These are phyloP conservation scores for Xerus rutilus DNA, from an alignment of 2,797 vertebrate species.

Conservation along the genomic window DNA sequence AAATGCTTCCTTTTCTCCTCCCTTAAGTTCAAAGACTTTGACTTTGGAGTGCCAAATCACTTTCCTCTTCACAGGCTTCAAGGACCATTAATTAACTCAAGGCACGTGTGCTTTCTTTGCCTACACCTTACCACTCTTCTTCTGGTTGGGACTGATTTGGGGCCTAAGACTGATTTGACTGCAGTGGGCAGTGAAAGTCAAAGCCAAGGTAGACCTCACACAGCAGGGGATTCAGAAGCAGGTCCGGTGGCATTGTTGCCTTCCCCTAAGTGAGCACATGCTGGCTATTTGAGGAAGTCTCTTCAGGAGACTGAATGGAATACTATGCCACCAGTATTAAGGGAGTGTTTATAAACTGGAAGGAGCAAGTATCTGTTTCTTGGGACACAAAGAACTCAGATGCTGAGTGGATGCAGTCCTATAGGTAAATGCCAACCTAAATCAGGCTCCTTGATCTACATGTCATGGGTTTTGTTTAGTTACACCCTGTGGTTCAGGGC, in stretches of 20 bases:
- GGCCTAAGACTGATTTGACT: not conserved
- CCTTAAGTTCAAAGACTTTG: not conserved
- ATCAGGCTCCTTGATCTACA: not conserved
- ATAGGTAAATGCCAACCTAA: not conserved
- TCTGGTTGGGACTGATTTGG: not conserved
- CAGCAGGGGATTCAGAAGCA: not conserved
- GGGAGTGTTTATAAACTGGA: not conserved
- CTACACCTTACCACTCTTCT: not conserved
- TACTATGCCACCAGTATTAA: not conserved
- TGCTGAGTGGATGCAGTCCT: not conserved
- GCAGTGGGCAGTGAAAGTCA: not conserved
- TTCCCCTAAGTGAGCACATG: not conserved
- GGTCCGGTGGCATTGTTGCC: not conserved
- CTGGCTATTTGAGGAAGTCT: not conserved
- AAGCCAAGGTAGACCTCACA: not conserved
- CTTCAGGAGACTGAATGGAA: not conserved
- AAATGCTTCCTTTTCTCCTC: constrained; percentile 5
- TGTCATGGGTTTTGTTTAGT: constrained; percentile 34
- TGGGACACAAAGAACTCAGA: constrained; percentile 30
- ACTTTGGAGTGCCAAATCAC: not conserved
- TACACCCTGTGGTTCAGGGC: not conserved
- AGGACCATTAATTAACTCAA: not conserved
- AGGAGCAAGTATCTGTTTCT: constrained; percentile 3
- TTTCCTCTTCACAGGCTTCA: not conserved
- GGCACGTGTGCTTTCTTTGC: not conserved